Base-by-base conservation (phyloP, 2,888 invertebrate species). In the Drymonia ruficornis region DNA sequence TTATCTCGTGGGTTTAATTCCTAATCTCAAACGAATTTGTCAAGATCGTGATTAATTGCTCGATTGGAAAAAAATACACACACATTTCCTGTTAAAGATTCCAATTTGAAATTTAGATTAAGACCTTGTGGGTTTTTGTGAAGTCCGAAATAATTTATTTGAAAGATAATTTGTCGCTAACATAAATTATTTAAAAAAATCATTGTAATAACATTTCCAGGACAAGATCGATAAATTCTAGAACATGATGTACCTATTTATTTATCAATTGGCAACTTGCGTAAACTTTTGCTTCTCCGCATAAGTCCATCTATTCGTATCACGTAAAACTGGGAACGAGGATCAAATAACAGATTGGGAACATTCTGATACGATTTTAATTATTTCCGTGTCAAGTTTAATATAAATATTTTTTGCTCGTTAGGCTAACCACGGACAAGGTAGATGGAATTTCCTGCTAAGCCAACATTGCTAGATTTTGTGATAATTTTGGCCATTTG, bases 221-320 rank as follows among this genome's bases (percentile, higher is more conserved):
- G 7, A 36, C 13, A 36, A n/a, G 4, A 36, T 6, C n/a, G 3
- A 36, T 36, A 36, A 36, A 36, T 7, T 36, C n/a, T 36, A n/a
- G 13, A n/a, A 36, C 36, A 36, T 36, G 13, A 36, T 36, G 13
- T 31, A 31, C 31, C 23, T 12, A 12, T 31, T 31, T n/a, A n/a
- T n/a, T 31, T n/a, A n/a, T n/a, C 36, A 36, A 36, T 36, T 5
- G 3, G 36, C 36, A 36, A 36, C 55, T 43, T 36, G 47, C 47
- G 50, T 36, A 57, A 61, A 59, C 40, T 54, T 54, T 56, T 52
- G 59, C 36, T 67, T 67, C n/a, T n/a, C n/a, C n/a, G n/a, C n/a
- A n/a, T 69, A 56, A 61, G 54, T 68, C 66, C 64, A 60, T 52
- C 56, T 48, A 56, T 70, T 53, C 31, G 40, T 55, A 67, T 59